Conservation (phyloP, 2,113 vertebrate genomes). For the Rhinoptilus africanus region DNA sequence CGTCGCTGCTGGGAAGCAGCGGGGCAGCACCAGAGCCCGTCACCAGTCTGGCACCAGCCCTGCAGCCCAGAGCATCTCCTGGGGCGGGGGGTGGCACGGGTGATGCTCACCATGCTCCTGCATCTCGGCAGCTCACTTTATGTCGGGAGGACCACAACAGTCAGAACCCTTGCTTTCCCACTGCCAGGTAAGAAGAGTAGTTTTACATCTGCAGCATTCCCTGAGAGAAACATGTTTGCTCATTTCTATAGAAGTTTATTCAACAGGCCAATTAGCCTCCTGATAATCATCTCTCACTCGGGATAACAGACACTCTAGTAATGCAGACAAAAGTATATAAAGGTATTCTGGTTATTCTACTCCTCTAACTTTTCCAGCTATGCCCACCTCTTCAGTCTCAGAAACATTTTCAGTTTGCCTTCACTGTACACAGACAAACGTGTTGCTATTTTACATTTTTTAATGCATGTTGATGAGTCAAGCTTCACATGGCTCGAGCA, state of each 20-base stretch:
- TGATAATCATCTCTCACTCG: not conserved
- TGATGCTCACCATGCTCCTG: not conserved
- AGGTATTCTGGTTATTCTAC: not conserved
- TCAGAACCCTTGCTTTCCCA: not conserved
- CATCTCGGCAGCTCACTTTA: not conserved
- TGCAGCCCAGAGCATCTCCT: not conserved
- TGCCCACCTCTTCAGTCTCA: not conserved
- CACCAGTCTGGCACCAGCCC: not conserved
- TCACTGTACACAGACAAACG: not conserved
- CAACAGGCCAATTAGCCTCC: not conserved
- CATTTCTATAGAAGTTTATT: not conserved
- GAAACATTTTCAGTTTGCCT: not conserved
- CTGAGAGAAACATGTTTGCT: not conserved
- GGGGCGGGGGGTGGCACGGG: accelerated
- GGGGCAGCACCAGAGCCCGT: not conserved
- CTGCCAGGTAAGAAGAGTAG: not conserved
- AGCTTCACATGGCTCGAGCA: not conserved
- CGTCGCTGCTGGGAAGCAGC: not conserved
- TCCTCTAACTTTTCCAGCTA: not conserved
- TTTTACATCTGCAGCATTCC: not conserved
- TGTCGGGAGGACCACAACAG: not conserved
- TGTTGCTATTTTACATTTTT: not conserved
- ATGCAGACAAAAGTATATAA: not conserved
- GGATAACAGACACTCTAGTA: not conserved
- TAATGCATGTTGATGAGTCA: not conserved